These are phyloP conservation scores for Diglossa cyanea DNA, from an alignment of 2,797 vertebrate genomes.

Conservation along the genomic window DNA sequence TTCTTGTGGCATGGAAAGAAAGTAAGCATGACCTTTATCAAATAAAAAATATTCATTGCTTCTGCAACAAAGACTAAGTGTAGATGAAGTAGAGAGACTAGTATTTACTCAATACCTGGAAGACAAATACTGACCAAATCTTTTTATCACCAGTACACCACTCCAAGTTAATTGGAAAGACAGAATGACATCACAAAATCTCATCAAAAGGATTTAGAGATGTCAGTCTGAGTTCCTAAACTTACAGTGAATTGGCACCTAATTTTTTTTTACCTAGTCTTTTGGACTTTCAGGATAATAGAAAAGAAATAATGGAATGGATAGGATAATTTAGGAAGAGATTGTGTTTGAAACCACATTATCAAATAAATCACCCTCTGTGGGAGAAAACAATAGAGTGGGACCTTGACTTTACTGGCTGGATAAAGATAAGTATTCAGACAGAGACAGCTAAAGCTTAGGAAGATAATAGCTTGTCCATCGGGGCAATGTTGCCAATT, in stretches of 20 bases:
- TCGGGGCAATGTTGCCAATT: slow-evolving; percentile 44
- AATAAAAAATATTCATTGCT: neutral
- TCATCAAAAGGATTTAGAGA: slow-evolving; percentile 48
- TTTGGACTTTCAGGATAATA: slow-evolving; percentile 54
- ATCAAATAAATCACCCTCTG: slow-evolving; percentile 67
- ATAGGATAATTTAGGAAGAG: slow-evolving; percentile 70
- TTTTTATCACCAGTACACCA: slow-evolving; percentile 20
- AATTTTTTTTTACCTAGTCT: slow-evolving; percentile 60
- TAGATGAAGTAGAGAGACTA: slow-evolving; percentile 20
- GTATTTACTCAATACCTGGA: slow-evolving; percentile 37
- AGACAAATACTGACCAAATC: slow-evolving; percentile 28
- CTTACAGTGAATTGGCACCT: slow-evolving; percentile 63
- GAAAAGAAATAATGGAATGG: slow-evolving; percentile 62
- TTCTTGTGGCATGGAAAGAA: neutral
- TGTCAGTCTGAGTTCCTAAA: slow-evolving; percentile 55
- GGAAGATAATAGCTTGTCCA: slow-evolving; percentile 67
- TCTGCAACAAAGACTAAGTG: neutral
- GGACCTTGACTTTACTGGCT: slow-evolving; percentile 19
- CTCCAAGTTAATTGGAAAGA: slow-evolving; percentile 56
- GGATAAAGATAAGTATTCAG: slow-evolving; percentile 69
- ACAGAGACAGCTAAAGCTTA: slow-evolving; percentile 39
- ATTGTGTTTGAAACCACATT: slow-evolving; percentile 65
- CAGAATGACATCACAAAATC: slow-evolving; percentile 37
- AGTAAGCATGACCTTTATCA: slow-evolving; percentile 1
- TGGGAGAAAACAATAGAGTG: slow-evolving; percentile 54